A percentile compares a stretch with the other conserved stretches of the same genome.
These are phyloP conservation scores for Oncorhynchus keta DNA, from an alignment of 2,113 vertebrate species.

Conservation along the genomic window DNA sequence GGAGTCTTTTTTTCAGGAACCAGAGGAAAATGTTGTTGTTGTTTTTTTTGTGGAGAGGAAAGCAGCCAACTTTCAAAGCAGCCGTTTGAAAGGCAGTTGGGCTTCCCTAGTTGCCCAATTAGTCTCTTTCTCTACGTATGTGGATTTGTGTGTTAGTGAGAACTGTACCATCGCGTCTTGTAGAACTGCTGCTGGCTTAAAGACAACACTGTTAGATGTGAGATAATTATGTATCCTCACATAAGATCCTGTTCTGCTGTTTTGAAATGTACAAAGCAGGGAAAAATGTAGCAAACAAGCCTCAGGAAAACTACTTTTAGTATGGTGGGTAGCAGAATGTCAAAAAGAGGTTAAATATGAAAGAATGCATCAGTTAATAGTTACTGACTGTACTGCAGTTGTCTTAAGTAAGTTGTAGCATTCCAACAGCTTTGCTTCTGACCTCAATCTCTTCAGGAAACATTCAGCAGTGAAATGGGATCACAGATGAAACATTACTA, in stretches of 20 bases:
- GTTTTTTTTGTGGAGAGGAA: slow-evolving; percentile 49
- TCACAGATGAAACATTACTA: slow-evolving; percentile 60
- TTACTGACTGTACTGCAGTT: slow-evolving; percentile 23
- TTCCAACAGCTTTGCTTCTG: slow-evolving; percentile 54
- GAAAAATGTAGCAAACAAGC: slow-evolving; percentile 31
- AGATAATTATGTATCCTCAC: slow-evolving; percentile 22
- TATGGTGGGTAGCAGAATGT: slow-evolving; percentile 12
- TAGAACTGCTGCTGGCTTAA: slow-evolving; percentile 33
- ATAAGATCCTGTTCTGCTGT: neutral
- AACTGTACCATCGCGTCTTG: slow-evolving; percentile 38
- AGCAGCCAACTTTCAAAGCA: slow-evolving; percentile 55
- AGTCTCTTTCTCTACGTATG: slow-evolving; percentile 51
- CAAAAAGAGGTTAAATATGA: slow-evolving; percentile 9
- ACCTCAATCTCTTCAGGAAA: slow-evolving; percentile 67
- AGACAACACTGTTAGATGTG: slow-evolving; percentile 34
- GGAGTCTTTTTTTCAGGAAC: slow-evolving; percentile 24
- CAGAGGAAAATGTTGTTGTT: slow-evolving; percentile 38
- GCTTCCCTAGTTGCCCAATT: slow-evolving; percentile 75
- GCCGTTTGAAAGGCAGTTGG: slow-evolving; percentile 66
- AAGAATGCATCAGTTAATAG: slow-evolving; percentile 34
- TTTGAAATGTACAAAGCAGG: neutral
- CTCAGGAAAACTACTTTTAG: slow-evolving; percentile 27
- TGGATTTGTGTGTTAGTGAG: slow-evolving; percentile 11
- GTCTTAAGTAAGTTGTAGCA: slow-evolving; percentile 48
- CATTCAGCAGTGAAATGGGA: slow-evolving; percentile 46